These are phyloP conservation scores for Campoletis raptor DNA, from an alignment of 2,888 invertebrate genomes.

Conservation along the genomic window DNA sequence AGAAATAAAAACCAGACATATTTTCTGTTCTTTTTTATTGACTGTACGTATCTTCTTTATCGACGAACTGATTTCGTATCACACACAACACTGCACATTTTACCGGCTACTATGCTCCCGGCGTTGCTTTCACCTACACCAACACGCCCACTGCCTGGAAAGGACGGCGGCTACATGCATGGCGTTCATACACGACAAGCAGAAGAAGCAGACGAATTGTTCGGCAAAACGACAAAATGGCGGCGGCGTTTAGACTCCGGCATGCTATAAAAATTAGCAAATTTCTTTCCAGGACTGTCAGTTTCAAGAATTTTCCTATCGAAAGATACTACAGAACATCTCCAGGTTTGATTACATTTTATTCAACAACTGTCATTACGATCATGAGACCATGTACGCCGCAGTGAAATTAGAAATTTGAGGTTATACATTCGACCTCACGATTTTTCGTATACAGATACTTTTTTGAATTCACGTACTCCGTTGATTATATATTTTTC, in stretches of 20 bases:
- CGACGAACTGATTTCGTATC: neutral
- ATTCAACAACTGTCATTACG: constrained; percentile 28
- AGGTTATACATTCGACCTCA: constrained; percentile 62
- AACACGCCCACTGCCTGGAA: neutral
- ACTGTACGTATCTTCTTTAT: neutral
- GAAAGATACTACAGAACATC: constrained; percentile 70
- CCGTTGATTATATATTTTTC: neutral
- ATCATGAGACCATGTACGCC: neutral
- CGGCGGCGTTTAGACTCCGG: constrained; percentile 76
- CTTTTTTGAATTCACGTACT: neutral
- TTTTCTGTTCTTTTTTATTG: neutral
- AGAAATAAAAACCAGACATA: too few relatives aligned
- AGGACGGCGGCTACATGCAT: neutral
- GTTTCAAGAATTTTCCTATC: constrained; percentile 67
- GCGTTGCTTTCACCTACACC: neutral
- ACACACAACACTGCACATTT: too few relatives aligned
- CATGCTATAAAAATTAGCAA: constrained; percentile 77
- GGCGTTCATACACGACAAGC: neutral
- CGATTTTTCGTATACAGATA: neutral
- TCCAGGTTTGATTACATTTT: constrained; percentile 71
- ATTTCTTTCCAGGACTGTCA: constrained; percentile 73
- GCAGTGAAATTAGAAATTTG: constrained; percentile 9
- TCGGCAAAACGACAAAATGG: constrained; percentile 73
- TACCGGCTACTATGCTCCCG: neutral
- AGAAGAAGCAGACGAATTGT: constrained; percentile 19